These are phyloP conservation scores for Pluvialis apricaria DNA, from an alignment of 2,113 vertebrate genomes.

Conservation along the genomic window DNA sequence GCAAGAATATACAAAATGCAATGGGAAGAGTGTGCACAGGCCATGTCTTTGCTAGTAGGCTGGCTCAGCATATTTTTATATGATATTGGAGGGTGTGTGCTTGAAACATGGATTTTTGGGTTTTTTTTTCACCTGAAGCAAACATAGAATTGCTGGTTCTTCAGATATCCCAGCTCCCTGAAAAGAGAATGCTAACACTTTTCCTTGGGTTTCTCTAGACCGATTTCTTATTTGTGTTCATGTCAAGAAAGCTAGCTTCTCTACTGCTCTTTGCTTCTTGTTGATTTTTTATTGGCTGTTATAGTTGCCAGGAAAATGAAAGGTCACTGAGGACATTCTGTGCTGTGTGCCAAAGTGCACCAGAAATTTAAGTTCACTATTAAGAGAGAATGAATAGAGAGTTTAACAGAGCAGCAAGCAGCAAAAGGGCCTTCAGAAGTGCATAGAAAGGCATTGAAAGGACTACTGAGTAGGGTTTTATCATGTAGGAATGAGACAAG, in stretches of 20 bases:
- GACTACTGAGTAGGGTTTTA: background rate
- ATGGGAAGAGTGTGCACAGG: background rate
- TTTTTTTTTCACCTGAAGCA: background rate
- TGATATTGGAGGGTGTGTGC: accelerated
- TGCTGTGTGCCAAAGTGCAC: background rate
- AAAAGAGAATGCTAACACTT: background rate
- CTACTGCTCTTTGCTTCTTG: background rate
- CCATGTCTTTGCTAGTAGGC: background rate
- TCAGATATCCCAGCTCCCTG: background rate
- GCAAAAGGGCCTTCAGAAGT: background rate
- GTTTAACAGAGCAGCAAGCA: background rate
- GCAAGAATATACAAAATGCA: accelerated
- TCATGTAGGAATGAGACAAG: background rate
- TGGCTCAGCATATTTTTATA: background rate
- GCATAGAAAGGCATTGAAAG: background rate
- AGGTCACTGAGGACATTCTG: background rate
- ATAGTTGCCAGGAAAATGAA: background rate
- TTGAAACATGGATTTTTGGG: background rate
- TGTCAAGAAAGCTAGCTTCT: background rate
- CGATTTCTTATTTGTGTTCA: background rate
- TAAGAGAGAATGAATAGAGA: background rate
- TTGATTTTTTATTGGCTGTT: background rate
- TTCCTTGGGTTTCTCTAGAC: background rate
- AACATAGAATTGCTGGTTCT: background rate
- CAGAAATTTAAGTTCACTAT: background rate